A percentile compares a stretch with the other conserved stretches of the same genome.
Conservation (phyloP, 2,113 vertebrate species). For the Cettia cetti region DNA sequence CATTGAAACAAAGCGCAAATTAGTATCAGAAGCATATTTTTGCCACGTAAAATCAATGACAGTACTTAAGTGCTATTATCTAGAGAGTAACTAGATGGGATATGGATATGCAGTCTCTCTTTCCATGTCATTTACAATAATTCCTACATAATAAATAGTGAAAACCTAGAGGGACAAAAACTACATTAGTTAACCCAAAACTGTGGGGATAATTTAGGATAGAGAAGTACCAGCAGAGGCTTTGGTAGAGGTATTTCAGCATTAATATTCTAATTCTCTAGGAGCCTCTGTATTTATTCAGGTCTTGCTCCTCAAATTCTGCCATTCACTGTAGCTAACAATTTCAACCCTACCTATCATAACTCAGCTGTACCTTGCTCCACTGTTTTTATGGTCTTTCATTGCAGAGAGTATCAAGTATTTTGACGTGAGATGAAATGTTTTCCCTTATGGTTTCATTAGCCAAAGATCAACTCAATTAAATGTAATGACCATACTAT, state of each 20-base stretch:
- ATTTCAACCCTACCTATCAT: neutral
- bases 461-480: neutral
- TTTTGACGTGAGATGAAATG: neutral
- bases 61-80: neutral
- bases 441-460: neutral
- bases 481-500: neutral
- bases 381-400: neutral
- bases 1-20: neutral
- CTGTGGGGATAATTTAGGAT: neutral
- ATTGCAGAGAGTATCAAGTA: neutral
- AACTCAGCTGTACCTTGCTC: neutral
- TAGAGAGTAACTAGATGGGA: neutral
- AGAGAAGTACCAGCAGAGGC: neutral
- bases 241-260: neutral
- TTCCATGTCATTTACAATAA: neutral
- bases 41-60: neutral
- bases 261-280: neutral
- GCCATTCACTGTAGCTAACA: neutral
- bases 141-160: neutral
- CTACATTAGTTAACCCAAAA: neutral
- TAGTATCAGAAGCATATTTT: neutral
- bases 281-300: neutral
- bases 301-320: neutral
- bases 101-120: neutral
- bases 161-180: neutral